Evolutionary conservation across 2,797 vertebrate species (phyloP), one percentile per base, ranked within the genome.

Genomic region (Coccyzus lansbergi): DNA sequence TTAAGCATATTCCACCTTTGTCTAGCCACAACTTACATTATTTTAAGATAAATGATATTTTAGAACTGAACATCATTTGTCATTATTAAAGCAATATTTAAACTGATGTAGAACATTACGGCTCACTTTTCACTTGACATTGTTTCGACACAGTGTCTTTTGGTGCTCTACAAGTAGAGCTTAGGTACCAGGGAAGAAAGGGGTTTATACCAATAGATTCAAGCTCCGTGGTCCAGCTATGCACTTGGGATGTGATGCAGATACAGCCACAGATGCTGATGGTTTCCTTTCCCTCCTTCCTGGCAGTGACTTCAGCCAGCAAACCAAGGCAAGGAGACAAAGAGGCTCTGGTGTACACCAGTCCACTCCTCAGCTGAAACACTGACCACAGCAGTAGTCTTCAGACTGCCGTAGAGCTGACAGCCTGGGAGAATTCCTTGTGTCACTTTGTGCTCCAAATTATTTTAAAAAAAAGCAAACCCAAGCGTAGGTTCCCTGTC

Each of bases 351-450:
- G 15, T 25, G 59, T 9, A 22, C 1, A 25, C 38, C 18, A 52
- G 28, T n/a, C n/a, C 4, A 7, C 11, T 28, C 21, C n/a, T 62
- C 26, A 55, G 62, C 51, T 62, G 60, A 53, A 24, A 8, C 15
- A 7, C 34, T 8, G 56, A 26, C 7, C 5, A 6, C 49, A 86
- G 16, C 38, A 13, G 7, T 16, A 17, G 25, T 83, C 34, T 31
- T 59, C 0, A 0, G 40, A 25, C 42, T 88, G 48, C 38, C 52
- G 6, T 5, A 26, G 6, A 55, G 20, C 53, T 55, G 28, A 33
- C 1, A 5, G 48, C 55, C 75, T 56, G 15, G 17, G 25, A 31
- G 20, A 79, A 17, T 4, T 63, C 51, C 10, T 15, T 56, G 25
- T 42, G 67, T 62, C 42, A 26, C 38, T 64, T 81, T 51, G 26